These are phyloP conservation scores for Kryphioiulus occultus DNA, from an alignment of 2,888 invertebrate genomes.

Conservation along the genomic window DNA sequence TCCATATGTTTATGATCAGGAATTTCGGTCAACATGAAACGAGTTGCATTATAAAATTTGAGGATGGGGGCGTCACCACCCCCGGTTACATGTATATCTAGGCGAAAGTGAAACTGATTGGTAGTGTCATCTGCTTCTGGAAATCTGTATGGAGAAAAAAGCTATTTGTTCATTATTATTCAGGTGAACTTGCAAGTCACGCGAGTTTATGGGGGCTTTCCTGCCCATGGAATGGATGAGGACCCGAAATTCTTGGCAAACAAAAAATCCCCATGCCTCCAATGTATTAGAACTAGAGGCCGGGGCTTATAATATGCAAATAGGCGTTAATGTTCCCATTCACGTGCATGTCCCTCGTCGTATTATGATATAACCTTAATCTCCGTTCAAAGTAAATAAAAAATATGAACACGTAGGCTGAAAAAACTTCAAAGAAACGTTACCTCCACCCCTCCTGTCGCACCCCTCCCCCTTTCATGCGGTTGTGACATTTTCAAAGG, in stretches of 20 bases:
- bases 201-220: constrained; percentile 6
- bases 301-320: constrained; percentile 22
- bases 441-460: neutral
- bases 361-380: constrained; percentile 23
- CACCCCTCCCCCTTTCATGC: neutral
- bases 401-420: neutral
- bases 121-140: constrained; percentile 17
- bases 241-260: constrained; percentile 8
- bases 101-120: neutral
- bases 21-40: too few species aligned
- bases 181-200: neutral
- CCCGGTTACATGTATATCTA: neutral
- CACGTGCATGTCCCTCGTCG: constrained; percentile 14
- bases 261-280: neutral
- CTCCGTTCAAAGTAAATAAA: constrained; percentile 8
- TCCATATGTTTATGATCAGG: too few species aligned
- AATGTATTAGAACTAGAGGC: neutral
- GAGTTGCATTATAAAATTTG: too few species aligned
- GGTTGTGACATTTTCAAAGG: constrained; percentile 16
- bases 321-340: neutral
- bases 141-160: neutral
- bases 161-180: neutral
- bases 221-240: neutral
- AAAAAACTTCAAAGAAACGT: neutral
- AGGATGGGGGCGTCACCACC: neutral